Percentiles rank a stretch among this genome's conserved stretches.
Conservation (phyloP, 92 coral and sea anemone species). For the Meandrina meandrites region DNA sequence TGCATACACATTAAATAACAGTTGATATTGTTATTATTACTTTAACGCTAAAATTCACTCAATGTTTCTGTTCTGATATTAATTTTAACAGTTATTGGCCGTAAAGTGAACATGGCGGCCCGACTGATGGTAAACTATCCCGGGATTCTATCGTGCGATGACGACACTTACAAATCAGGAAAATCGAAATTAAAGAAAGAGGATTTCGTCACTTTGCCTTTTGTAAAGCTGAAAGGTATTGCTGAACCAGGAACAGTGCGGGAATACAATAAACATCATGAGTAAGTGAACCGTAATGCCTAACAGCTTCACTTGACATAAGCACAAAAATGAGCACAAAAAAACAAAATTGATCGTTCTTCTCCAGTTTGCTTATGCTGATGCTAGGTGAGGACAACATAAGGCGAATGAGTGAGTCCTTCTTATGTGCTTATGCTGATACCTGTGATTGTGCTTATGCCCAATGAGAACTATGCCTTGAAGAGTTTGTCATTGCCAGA, state of each 20-base stretch:
- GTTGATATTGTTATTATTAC: too few species aligned
- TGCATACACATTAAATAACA: too few species aligned
- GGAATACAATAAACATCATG: slow-evolving; percentile 95
- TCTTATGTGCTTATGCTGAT: too few species aligned
- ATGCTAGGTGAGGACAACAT: too few species aligned
- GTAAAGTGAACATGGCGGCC: slow-evolving; percentile 99
- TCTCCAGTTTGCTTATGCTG: too few species aligned
- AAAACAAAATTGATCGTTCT: too few species aligned
- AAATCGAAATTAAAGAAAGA: slow-evolving; percentile 89
- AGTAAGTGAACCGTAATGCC: slow-evolving; percentile 71
- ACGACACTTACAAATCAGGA: slow-evolving; percentile 87
- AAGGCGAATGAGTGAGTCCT: too few species aligned
- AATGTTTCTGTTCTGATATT: neutral
- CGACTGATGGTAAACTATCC: slow-evolving; percentile 99
- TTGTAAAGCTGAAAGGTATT: slow-evolving; percentile 85
- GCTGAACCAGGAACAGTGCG: slow-evolving; percentile 93
- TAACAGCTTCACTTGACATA: neutral
- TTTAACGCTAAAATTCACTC: neutral
- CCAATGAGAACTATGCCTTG: too few species aligned
- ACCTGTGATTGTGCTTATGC: too few species aligned
- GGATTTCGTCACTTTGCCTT: slow-evolving; percentile 84
- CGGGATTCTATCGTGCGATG: slow-evolving; percentile 88
- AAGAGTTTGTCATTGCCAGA: too few species aligned
- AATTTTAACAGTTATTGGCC: slow-evolving; percentile 80
- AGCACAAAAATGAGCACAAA: too few species aligned